Evolutionary conservation across 2,113 vertebrate genomes (phyloP).

Genomic region (Eptesicus fuscus): DNA sequence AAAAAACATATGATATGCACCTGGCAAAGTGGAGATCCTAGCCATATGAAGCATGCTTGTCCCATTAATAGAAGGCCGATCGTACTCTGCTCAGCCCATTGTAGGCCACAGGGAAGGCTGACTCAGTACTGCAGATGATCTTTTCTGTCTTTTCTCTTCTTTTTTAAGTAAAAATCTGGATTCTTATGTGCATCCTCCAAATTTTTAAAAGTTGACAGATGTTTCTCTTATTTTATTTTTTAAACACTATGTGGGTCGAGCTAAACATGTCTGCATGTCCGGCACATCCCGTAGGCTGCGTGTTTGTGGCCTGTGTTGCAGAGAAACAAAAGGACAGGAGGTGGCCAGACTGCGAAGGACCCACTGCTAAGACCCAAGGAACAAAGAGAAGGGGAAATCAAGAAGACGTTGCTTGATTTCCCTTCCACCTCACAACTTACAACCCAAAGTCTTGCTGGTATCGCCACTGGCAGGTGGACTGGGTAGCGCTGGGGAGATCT

Average conservation of each 20-base stretch:
- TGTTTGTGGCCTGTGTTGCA: neutral
- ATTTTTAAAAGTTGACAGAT: neutral
- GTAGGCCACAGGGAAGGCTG: too few relatives aligned
- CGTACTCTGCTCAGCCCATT: neutral
- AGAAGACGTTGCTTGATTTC: neutral
- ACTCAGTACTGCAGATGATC: rapidly evolving
- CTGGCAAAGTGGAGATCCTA: neutral
- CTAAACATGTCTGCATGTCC: neutral
- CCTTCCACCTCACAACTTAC: neutral
- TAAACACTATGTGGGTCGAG: neutral
- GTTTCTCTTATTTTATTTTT: neutral
- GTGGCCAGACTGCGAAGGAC: neutral
- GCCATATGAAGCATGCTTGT: neutral
- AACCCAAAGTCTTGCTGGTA: neutral
- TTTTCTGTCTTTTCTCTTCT: neutral
- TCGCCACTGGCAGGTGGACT: rapidly evolving
- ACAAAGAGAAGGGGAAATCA: neutral
- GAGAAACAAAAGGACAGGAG: neutral
- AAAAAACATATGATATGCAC: neutral
- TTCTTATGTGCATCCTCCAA: neutral
- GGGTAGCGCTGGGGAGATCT: neutral
- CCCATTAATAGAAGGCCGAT: neutral
- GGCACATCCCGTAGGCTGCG: neutral
- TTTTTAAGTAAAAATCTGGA: neutral
- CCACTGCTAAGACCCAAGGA: neutral